phyloP scores from a whole-genome alignment of 2,113 vertebrate genomes.

The Bos taurus region DNA sequence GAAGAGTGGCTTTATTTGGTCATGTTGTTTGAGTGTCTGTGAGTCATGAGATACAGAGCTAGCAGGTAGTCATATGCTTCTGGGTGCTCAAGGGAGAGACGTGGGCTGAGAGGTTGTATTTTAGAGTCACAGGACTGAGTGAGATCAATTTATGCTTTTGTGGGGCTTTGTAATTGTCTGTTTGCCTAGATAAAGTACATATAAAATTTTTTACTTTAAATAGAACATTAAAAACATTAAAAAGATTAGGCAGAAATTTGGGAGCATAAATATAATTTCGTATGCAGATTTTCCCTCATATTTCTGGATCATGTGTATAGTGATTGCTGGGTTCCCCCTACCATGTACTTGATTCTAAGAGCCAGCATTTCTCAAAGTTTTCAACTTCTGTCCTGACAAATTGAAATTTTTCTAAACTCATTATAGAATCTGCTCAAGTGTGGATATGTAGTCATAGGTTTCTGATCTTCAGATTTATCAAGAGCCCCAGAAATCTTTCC shows the following conservation, averaged over 20 bases:
- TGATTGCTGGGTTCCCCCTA: slow-evolving; percentile 1
- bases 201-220: not conserved
- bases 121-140: not conserved
- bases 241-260: not conserved
- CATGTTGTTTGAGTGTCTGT: not conserved
- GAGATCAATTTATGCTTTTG: not conserved
- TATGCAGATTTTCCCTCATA: not conserved
- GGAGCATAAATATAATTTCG: not conserved
- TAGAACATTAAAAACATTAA: not conserved
- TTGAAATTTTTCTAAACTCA: slow-evolving; percentile 44
- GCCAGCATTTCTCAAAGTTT: slow-evolving; percentile 18
- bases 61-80: not conserved
- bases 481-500: slow-evolving; percentile 17
- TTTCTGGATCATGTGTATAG: not conserved
- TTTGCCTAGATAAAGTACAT: not conserved
- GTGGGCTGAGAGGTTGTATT: not conserved
- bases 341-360: not conserved
- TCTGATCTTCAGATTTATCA: slow-evolving; percentile 55
- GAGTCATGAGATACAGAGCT: not conserved
- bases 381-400: slow-evolving; percentile 24
- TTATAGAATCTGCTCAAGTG: slow-evolving; percentile 48
- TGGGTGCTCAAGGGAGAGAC: not conserved
- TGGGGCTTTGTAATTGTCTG: not conserved
- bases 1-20: not conserved
- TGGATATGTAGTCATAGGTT: slow-evolving; percentile 38